These are phyloP conservation scores for Euura lappo DNA, from an alignment of 1,140 invertebrate species.

Conservation along the genomic window DNA sequence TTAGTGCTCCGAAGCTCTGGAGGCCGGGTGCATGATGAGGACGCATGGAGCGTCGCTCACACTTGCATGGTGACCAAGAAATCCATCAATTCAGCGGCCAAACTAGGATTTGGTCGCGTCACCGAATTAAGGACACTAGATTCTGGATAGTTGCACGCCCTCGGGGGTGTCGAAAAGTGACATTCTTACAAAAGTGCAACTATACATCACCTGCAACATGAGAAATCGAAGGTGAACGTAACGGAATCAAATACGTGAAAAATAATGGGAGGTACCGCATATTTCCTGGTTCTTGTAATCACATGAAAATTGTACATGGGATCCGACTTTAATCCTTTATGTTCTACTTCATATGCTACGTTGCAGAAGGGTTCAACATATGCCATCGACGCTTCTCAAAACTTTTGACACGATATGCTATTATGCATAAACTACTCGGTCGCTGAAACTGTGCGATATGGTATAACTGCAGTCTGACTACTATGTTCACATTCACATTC, in stretches of 20 bases:
- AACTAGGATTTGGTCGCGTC: too few relatives aligned
- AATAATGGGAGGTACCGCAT: background rate
- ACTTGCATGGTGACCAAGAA: too few relatives aligned
- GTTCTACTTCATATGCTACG: conserved; percentile 1
- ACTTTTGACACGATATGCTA: background rate
- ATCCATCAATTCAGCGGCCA: too few relatives aligned
- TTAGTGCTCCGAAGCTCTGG: background rate
- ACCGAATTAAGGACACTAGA: too few relatives aligned
- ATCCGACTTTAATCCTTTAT: background rate
- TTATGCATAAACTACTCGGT: background rate
- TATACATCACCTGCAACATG: background rate
- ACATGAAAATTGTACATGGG: background rate
- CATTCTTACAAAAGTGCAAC: too few relatives aligned
- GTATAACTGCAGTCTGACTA: too few relatives aligned
- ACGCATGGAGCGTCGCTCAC: too few relatives aligned
- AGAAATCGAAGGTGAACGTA: background rate
- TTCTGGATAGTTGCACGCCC: too few relatives aligned
- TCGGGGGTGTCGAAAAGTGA: too few relatives aligned
- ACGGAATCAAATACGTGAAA: background rate
- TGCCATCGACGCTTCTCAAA: background rate
- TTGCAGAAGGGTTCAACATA: background rate
- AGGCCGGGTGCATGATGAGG: too few relatives aligned
- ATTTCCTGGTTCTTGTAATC: background rate
- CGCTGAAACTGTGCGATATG: too few relatives aligned
- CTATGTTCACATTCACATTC: too few relatives aligned